Evolutionary conservation across 2,888 invertebrate genomes (phyloP).

Genomic region (Drosophila pseudotakahashii): DNA sequence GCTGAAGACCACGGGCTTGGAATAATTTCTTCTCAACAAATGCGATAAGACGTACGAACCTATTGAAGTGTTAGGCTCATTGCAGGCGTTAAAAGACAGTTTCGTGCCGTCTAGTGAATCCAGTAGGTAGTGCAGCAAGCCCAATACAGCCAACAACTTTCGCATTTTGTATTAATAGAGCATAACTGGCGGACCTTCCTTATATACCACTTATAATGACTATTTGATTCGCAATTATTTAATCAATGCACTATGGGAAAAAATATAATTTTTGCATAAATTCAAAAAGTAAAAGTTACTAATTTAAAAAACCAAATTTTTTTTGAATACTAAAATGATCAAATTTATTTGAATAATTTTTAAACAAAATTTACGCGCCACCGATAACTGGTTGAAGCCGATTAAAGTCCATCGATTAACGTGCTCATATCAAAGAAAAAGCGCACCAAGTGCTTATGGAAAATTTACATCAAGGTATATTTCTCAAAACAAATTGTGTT

Average conservation of each 20-base stretch:
- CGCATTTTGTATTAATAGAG: conserved; percentile 12
- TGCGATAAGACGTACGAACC: conserved; percentile 41
- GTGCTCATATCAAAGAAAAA: too few relatives aligned
- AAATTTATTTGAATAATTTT: too few relatives aligned
- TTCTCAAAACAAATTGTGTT: too few relatives aligned
- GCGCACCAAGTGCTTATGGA: too few relatives aligned
- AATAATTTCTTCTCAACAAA: not conserved
- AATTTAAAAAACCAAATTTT: too few relatives aligned
- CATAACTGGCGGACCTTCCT: conserved; percentile 14
- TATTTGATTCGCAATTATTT: conserved; percentile 73
- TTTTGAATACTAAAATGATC: too few relatives aligned
- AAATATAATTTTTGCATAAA: too few relatives aligned
- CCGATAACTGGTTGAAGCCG: too few relatives aligned
- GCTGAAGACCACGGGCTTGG: conserved; percentile 57
- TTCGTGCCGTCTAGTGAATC: conserved; percentile 10
- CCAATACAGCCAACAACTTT: conserved; percentile 4
- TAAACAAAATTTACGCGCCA: too few relatives aligned
- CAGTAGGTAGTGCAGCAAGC: conserved; percentile 7
- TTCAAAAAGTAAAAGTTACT: too few relatives aligned
- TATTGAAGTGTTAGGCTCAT: conserved; percentile 76
- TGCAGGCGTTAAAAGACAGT: conserved; percentile 48
- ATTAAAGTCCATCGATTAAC: too few relatives aligned
- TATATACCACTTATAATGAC: conserved; percentile 60
- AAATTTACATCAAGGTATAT: too few relatives aligned
- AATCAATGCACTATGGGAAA: conserved; percentile 49